Conservation (phyloP, 2,113 vertebrate species). For the Condylura cristata region DNA sequence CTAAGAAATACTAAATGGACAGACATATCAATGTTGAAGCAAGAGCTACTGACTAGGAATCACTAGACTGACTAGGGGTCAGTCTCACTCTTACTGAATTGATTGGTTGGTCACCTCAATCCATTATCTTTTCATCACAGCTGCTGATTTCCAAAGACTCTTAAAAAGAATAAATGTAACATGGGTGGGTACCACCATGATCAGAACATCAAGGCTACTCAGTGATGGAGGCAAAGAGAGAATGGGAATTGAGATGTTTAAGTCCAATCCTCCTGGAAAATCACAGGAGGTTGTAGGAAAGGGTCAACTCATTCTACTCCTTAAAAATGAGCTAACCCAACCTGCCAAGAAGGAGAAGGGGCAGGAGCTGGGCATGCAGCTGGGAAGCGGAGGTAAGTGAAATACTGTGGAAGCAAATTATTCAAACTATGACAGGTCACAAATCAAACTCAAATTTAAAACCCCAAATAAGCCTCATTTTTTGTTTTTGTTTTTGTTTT, state of each 20-base stretch:
- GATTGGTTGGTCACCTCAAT: neutral
- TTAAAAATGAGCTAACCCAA: conserved; percentile 47
- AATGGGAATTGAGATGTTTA: conserved; percentile 25
- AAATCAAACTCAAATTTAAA: conserved; percentile 71
- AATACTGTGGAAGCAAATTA: conserved; percentile 62
- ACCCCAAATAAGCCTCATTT: conserved; percentile 20
- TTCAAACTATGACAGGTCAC: conserved; percentile 67
- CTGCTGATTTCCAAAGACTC: conserved; percentile 15
- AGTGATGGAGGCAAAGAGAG: neutral
- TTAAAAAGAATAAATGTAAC: neutral
- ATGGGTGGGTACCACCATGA: neutral
- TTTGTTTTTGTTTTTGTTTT: too few species aligned
- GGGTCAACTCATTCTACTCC: neutral
- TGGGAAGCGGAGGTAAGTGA: conserved; percentile 64
- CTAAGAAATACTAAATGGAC: neutral
- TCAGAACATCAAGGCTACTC: neutral
- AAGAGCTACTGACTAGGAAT: neutral
- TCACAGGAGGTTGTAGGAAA: neutral
- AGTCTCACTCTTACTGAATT: neutral
- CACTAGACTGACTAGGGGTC: too few species aligned
- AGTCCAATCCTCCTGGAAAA: neutral
- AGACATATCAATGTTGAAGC: neutral
- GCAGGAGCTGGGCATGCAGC: conserved; percentile 26
- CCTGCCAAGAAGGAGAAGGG: conserved; percentile 28
- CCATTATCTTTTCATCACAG: neutral